Evolutionary conservation across 2,797 vertebrate genomes (phyloP), one percentile per base, ranked within the genome.

Genomic region (Poliocrania exsul): DNA sequence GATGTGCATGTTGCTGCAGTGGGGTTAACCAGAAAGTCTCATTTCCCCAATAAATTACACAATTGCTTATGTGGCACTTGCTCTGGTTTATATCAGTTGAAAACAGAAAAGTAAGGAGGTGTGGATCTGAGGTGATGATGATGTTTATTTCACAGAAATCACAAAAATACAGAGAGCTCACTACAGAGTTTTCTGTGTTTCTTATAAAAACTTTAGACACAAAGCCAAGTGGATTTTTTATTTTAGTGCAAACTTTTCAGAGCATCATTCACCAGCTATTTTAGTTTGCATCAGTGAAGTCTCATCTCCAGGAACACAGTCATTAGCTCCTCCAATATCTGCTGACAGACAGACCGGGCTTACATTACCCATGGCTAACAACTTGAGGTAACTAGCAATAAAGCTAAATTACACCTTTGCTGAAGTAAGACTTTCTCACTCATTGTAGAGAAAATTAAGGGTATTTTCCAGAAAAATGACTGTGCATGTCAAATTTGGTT

Each of bases 311-410:
- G 62, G 40, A 85, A 84, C 13, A 35, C 26, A 80, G 47, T 31
- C 53, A 85, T 90, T 83, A 93, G 47, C 50, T 92, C 51, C 82
- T 92, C 61, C 69, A 75, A 38, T 69, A 66, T 88, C 67, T 86
- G 64, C 78, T 84, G 54, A 71, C 1, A 88, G 81, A 46, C n/a
- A 69, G 60, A 37, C 31, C 67, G 53, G 33, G 50, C 18, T 91
- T 74, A 49, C 40, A 86, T 86, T 78, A 87, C 64, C 88, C 72
- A 71, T n/a, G 40, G 71, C 57, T 93, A 92, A 84, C 62, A 94
- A 88, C 42, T 66, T 81, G 47, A 44, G 65, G 18, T 19, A 62
- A 66, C 71, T 50, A 86, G 58, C 31, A 95, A 72, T 54, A 77
- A 88, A 89, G 42, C 29, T 58, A 60, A 88, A 90, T 58, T 58